Percentiles rank a stretch among this genome's conserved stretches.
Conservation (phyloP, 1,140 invertebrate species). For the Meloidogyne exigua region DNA sequence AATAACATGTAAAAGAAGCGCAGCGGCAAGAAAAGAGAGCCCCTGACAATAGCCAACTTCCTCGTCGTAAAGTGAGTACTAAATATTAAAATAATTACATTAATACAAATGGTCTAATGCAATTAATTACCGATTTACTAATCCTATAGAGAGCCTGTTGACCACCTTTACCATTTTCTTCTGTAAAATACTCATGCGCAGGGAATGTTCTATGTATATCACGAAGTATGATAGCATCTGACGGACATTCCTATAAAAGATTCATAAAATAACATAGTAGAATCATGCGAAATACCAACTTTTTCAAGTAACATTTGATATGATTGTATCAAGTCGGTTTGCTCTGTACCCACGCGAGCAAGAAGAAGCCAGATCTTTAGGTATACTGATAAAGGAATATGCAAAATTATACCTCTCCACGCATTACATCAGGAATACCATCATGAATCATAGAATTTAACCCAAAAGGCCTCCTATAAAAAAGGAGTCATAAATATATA, state of each 20-base stretch:
- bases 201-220: slow-evolving; percentile 98
- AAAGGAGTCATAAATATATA: not conserved
- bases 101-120: not conserved
- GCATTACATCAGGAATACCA: slow-evolving; percentile 86
- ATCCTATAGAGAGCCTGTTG: slow-evolving; percentile 93
- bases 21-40: slow-evolving; percentile 90
- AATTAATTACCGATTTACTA: slow-evolving; percentile 70
- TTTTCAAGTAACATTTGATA: slow-evolving; percentile 53
- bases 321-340: slow-evolving; percentile 66
- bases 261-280: not conserved
- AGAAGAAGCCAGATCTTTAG: slow-evolving; percentile 82
- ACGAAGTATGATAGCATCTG: slow-evolving; percentile 64
- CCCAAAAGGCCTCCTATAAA: slow-evolving; percentile 71
- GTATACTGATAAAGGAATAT: not conserved
- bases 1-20: slow-evolving; percentile 84
- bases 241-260: slow-evolving; percentile 34
- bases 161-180: slow-evolving; percentile 77
- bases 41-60: slow-evolving; percentile 99
- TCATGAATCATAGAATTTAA: slow-evolving; percentile 76
- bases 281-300: slow-evolving; percentile 20
- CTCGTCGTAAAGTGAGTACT: slow-evolving; percentile 89
- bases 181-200: slow-evolving; percentile 94
- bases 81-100: not conserved
- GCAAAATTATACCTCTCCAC: slow-evolving; percentile 74
- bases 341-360: slow-evolving; percentile 78